A percentile compares a stretch with the other conserved stretches of the same genome.
Evolutionary conservation across 2,113 vertebrate genomes (phyloP).

Genomic region (Boulengeromyrus knoepffleri): DNA sequence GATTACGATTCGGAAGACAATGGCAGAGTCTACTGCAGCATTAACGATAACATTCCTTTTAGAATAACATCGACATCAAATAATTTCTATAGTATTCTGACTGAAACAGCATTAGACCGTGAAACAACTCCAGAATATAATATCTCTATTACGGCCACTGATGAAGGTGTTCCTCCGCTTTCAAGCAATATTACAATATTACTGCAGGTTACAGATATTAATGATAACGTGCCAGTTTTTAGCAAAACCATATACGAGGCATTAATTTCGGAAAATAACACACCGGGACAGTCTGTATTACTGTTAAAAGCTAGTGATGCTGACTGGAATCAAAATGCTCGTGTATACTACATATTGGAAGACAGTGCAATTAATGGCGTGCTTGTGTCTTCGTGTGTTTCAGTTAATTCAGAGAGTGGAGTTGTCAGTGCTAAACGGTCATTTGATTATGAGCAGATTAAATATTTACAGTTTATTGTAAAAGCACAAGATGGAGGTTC

Average conservation of each 20-base stretch:
- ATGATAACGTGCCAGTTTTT: conserved; percentile 28
- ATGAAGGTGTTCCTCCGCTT: conserved; percentile 27
- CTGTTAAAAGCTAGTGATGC: conserved; percentile 34
- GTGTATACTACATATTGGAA: conserved; percentile 38
- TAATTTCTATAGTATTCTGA: conserved; percentile 19
- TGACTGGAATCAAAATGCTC: conserved; percentile 37
- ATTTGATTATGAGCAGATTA: conserved; percentile 45
- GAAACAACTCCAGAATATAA: conserved; percentile 27
- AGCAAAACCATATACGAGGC: conserved; percentile 18
- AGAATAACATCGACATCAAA: conserved; percentile 11
- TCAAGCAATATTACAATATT: conserved; percentile 20
- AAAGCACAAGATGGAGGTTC: neutral
- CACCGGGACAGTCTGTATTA: conserved; percentile 38
- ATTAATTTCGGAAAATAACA: conserved; percentile 41
- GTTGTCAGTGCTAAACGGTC: conserved; percentile 33
- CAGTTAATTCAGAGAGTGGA: conserved; percentile 34
- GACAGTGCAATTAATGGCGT: conserved; percentile 28
- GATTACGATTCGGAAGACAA: conserved; percentile 23
- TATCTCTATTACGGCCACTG: conserved; percentile 10
- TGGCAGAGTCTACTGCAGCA: conserved; percentile 11
- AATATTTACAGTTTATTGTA: neutral
- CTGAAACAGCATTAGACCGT: conserved; percentile 13
- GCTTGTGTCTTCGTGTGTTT: conserved; percentile 29
- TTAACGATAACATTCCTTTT: conserved; percentile 19
- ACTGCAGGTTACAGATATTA: conserved; percentile 22